Conservation (phyloP, 2,888 invertebrate genomes). For the Agrochola macilenta region DNA sequence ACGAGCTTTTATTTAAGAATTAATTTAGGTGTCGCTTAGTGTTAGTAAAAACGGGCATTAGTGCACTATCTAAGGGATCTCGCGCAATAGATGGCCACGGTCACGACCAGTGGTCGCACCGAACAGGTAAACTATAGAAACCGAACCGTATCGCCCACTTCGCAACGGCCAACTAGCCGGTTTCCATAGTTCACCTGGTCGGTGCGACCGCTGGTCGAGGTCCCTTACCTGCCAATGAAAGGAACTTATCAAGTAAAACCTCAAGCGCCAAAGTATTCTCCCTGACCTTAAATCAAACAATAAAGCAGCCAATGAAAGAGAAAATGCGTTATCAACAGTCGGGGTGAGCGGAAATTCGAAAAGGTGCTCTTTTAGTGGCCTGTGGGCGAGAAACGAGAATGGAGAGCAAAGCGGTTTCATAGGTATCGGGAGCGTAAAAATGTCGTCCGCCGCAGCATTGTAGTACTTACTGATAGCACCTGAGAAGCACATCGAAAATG, state of each 20-base stretch:
- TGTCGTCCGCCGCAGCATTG: constrained; percentile 75
- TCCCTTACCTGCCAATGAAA: neutral
- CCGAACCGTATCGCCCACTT: too few species aligned
- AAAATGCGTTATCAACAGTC: constrained; percentile 72
- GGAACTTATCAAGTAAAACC: neutral
- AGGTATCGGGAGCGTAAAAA: constrained; percentile 78
- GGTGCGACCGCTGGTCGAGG: too few species aligned
- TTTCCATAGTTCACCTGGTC: too few species aligned
- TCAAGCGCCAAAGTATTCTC: neutral
- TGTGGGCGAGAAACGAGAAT: constrained; percentile 59
- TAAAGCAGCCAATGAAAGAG: constrained; percentile 73
- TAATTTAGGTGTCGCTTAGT: neutral
- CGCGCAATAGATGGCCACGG: too few species aligned
- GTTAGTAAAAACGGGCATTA: neutral
- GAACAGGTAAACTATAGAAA: too few species aligned
- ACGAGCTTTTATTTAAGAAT: neutral
- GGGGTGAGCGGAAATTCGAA: constrained; percentile 82
- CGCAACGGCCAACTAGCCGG: too few species aligned
- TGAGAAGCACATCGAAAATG: constrained; percentile 62
- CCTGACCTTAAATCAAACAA: constrained; percentile 60
- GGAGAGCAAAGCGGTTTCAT: constrained; percentile 73
- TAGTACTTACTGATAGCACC: constrained; percentile 73
- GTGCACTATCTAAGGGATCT: neutral
- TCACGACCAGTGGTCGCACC: too few species aligned
- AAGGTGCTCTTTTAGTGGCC: constrained; percentile 72